phyloP scores from a whole-genome alignment of 2,888 invertebrate species.

The Mythimna albipuncta region DNA sequence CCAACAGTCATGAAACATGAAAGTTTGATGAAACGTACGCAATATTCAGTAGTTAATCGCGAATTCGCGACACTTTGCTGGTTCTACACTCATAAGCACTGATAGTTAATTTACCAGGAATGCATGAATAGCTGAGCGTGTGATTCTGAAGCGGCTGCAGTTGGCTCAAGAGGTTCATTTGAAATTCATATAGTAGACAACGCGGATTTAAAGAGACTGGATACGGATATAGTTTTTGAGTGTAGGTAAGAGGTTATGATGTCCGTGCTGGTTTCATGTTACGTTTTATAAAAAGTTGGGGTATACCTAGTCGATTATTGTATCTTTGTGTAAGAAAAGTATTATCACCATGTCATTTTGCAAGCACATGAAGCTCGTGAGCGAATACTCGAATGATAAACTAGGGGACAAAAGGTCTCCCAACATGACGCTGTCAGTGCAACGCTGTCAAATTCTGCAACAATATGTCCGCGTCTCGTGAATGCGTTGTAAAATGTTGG shows the following conservation, averaged over 20 bases:
- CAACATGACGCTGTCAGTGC: no score
- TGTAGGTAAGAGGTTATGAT: neutral
- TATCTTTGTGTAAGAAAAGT: no score
- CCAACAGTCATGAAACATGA: conserved; percentile 48
- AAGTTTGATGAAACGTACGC: conserved; percentile 47
- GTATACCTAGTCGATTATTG: no score
- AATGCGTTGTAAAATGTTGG: no score
- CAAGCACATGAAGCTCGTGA: no score
- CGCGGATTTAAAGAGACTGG: conserved; percentile 46
- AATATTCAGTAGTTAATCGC: conserved; percentile 61
- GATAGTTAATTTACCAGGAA: conserved; percentile 77
- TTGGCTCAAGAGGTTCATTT: conserved; percentile 79
- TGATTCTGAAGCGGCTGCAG: conserved; percentile 72
- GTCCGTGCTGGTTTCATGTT: neutral
- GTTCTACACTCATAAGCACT: conserved; percentile 57
- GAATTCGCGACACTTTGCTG: conserved; percentile 60
- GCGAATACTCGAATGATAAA: no score
- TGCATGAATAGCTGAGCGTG: conserved; percentile 78
- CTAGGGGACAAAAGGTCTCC: no score
- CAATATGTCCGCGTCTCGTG: no score
- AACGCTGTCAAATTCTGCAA: no score
- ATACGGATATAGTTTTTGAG: conserved; percentile 24
- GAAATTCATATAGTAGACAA: conserved; percentile 77
- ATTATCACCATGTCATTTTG: no score
- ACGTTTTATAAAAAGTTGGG: no score